These are phyloP conservation scores for Himalopsyche japonica DNA, from an alignment of 2,888 invertebrate genomes.

Conservation along the genomic window DNA sequence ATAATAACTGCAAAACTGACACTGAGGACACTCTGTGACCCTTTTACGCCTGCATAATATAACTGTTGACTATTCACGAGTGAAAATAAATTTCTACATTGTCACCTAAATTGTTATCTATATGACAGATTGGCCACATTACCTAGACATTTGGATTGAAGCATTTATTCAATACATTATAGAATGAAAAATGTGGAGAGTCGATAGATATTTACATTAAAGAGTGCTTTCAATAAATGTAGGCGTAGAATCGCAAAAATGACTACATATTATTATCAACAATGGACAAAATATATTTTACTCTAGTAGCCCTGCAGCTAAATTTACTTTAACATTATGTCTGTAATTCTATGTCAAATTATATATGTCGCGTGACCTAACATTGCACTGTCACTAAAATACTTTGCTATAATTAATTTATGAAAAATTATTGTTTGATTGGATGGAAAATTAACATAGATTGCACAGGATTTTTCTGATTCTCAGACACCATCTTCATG, in stretches of 20 bases:
- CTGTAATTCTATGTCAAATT: neutral
- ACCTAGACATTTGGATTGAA: neutral
- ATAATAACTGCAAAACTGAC: constrained; percentile 4
- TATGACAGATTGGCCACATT: neutral
- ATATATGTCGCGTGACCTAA: neutral
- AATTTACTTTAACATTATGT: neutral
- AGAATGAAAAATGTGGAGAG: constrained; percentile 13
- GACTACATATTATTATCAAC: constrained; percentile 19
- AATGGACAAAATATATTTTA: constrained; percentile 25
- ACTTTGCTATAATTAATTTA: neutral
- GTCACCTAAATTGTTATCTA: neutral
- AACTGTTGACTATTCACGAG: neutral
- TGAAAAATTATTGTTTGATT: constrained; percentile 40
- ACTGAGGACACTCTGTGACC: neutral
- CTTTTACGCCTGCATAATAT: neutral
- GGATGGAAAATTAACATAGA: constrained; percentile 37
- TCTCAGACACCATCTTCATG: neutral
- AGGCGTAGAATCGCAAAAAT: constrained; percentile 22
- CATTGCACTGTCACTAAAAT: neutral
- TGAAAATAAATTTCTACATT: neutral
- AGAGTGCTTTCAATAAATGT: constrained; percentile 25
- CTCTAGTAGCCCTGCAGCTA: constrained; percentile 14
- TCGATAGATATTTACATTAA: constrained; percentile 21
- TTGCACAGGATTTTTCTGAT: neutral
- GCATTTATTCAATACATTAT: constrained; percentile 2